Base-by-base conservation (phyloP, 1,140 invertebrate species). In the Hirudo medicinalis region DNA sequence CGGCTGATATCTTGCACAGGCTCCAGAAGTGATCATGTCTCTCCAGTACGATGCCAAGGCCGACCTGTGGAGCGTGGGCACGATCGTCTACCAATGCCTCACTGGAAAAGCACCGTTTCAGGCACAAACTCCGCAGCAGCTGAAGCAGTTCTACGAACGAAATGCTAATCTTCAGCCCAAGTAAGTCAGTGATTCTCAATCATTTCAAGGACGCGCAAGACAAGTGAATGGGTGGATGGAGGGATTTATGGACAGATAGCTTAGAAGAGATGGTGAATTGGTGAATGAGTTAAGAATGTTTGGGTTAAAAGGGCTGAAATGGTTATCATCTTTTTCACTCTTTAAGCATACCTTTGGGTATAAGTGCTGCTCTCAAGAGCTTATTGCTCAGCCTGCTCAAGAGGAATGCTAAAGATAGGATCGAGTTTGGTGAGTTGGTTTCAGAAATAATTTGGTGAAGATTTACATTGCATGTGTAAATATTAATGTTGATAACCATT, bases 1-100 rank as follows among this genome's bases (percentile, higher is more conserved):
- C 11, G 13, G 11, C 0, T 17, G 15, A 49, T 49, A 9, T 49
- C 15, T 5, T 22, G 19, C 81, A 5, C 80, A 91, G 90, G 94
- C 94, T 43, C 94, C 95, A 0, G 95, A 99, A 87, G 96, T 99
- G 53, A 98, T 99, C 76, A 98, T 99, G 95, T 97, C 94, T 2
- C 83, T 95, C 67, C 92, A 97, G 79, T 99, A 99, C 81, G 92
- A 97, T 84, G 94, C 94, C 20, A 99, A 99, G 84, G 97, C 96
- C 57, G 96, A 99, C 84, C 84, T 99, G 71, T 99, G 96, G 96
- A 97, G 93, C 74, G 86, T 99, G 74, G 97, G 97, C 67, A 99
- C 96, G 11, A 99, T 99, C 76, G 91, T 99, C 55, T 99, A 94
- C 84, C 96, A 99, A 81, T 99, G 95, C 85, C 85, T 99, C 72